Evolutionary conservation across 2,113 vertebrate genomes (phyloP), one percentile per base, ranked within the genome.

Genomic region (Poicephalus gulielmi): DNA sequence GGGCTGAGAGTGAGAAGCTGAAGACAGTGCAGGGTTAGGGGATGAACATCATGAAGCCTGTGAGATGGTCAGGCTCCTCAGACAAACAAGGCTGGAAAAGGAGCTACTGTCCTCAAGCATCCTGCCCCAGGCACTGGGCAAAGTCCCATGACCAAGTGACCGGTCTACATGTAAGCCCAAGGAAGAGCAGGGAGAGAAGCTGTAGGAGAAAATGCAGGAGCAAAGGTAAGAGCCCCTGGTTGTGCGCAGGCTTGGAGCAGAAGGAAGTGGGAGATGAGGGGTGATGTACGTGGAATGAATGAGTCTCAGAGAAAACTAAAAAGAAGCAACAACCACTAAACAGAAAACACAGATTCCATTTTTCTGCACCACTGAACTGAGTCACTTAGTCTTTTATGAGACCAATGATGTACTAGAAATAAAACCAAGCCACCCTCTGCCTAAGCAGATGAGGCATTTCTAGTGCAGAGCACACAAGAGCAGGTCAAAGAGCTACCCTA

Each of bases 361-460:
- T 94, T 95, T 94, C 91, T 83, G 49, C 88, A 64, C 44, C 69
- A 66, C 66, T 90, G 86, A 89, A 84, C 24, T 7, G 69, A 74
- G 64, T 71, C 53, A 77, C 70, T 94, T 81, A 78, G 64, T 41
- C 23, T 86, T 90, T 90, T 59, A 47, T 31, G 49, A 94, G 69
- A 89, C 46, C 53, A 81, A 10, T 19, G 37, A 87, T 70, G 64
- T 55, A 70, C 50, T 19, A 75, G 67, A 49, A 59, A 66, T 23
- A 43, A 70, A 75, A 75, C 69, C 35, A 33, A 67, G 15, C 8
- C 37, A 59, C 35, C 46, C 47, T 88, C 47, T 4, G 3, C 77
- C 22, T 89, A 33, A 88, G 75, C 46, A 92, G 68, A 89, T 22
- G 47, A 96, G 82, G 41, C 64, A 76, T 86, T 96, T 95, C 83